Conservation (phyloP, 2,888 invertebrate species). For the Salticus scenicus region DNA sequence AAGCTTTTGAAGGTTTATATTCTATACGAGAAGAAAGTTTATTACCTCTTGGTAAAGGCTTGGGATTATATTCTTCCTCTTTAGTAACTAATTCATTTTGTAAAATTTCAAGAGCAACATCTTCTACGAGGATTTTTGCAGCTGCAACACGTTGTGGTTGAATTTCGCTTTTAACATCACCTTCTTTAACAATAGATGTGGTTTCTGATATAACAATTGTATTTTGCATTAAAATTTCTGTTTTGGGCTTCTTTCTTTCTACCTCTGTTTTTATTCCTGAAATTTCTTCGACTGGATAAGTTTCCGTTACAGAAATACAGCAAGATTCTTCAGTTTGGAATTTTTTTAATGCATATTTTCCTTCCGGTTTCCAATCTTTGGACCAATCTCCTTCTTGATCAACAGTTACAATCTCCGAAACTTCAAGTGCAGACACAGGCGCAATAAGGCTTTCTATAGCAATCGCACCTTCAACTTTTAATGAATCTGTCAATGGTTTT, state of each 20-base stretch:
- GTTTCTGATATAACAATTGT: slow-evolving; percentile 63
- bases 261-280: slow-evolving; percentile 73
- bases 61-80: slow-evolving; percentile 67
- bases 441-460: slow-evolving; percentile 25
- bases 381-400: slow-evolving; percentile 74
- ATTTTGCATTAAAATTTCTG: slow-evolving; percentile 50
- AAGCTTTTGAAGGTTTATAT: slow-evolving; percentile 61
- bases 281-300: slow-evolving; percentile 62
- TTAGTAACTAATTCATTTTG: slow-evolving; percentile 58
- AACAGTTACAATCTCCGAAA: slow-evolving; percentile 30
- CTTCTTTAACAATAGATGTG: slow-evolving; percentile 64
- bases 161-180: slow-evolving; percentile 22
- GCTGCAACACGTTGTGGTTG: slow-evolving; percentile 43
- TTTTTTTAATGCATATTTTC: slow-evolving; percentile 41
- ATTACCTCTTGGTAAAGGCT: slow-evolving; percentile 38
- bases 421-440: slow-evolving; percentile 32
- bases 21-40: slow-evolving; percentile 28
- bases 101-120: slow-evolving; percentile 58
- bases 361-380: slow-evolving; percentile 71
- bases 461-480: slow-evolving; percentile 17
- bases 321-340: slow-evolving; percentile 50
- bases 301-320: slow-evolving; percentile 57
- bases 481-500: slow-evolving; percentile 25
- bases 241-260: slow-evolving; percentile 71
- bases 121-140: slow-evolving; percentile 36